These are phyloP conservation scores for Ethmia dodecea DNA, from an alignment of 2,888 invertebrate species.

Conservation along the genomic window DNA sequence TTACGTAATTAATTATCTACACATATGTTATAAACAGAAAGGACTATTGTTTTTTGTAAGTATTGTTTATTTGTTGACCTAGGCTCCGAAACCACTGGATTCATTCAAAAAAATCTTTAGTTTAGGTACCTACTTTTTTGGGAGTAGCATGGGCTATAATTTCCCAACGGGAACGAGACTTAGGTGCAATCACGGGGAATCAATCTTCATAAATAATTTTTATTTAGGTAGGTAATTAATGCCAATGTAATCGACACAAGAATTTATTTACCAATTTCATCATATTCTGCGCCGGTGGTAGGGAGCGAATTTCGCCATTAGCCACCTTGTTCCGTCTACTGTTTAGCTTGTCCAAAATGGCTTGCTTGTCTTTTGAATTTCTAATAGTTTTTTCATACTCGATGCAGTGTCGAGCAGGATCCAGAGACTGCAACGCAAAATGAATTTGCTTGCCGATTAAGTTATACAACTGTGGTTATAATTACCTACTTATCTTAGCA, in stretches of 20 bases:
- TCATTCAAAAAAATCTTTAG: background rate
- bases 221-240: background rate
- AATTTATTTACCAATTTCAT: slow-evolving; percentile 46
- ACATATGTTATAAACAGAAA: too few species aligned
- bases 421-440: slow-evolving; percentile 26
- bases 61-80: background rate
- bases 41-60: background rate
- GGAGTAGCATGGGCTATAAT: too few species aligned
- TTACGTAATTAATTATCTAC: too few species aligned
- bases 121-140: background rate
- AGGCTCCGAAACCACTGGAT: background rate
- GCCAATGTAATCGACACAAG: background rate
- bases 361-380: slow-evolving; percentile 37
- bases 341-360: slow-evolving; percentile 57
- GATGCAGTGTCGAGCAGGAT: slow-evolving; percentile 41
- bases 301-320: slow-evolving; percentile 52
- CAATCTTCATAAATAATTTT: background rate
- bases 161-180: background rate
- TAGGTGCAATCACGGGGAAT: background rate
- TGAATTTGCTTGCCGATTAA: background rate
- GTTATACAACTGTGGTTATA: background rate
- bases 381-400: slow-evolving; percentile 44
- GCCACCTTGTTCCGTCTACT: slow-evolving; percentile 59
- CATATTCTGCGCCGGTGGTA: slow-evolving; percentile 54
- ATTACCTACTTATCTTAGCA: background rate